Base-by-base conservation (phyloP, 1,140 invertebrate genomes). In the Asbolus verrucosus region DNA sequence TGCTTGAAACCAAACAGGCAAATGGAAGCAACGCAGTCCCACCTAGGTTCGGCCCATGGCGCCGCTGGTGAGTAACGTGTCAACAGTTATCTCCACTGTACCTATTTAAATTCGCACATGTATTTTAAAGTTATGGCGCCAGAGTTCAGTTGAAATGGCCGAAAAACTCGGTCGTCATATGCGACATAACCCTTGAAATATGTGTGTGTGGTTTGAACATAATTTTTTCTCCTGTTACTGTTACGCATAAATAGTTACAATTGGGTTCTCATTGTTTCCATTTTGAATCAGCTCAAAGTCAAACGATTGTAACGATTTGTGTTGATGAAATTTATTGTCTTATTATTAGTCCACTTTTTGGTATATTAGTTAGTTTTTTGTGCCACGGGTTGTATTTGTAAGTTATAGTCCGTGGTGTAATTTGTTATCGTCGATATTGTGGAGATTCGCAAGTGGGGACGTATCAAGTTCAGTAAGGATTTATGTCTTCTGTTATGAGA, bases 1-100 rank as follows among this genome's bases (percentile, higher is more conserved):
- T 81, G 75, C 74, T 81, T 80, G 77, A 81, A 81, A 81, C 78
- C 76, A 75, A 80, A 79, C 79, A 81, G 80, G 80, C 74, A 77
- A 73, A 78, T 79, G 79, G 78, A 76, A 78, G 72, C 77, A 74
- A 75, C 79, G 79, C 77, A 79, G 79, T 79, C 75, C 80, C 73
- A 68, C 74, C 78, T 78, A 75, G 78, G 75, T 78, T 79, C 78
- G 71, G 73, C 77, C 75, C 74, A 69, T 71, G 78, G 77, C 79
- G 79, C 79, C 78, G 77, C 73, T 76, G 78, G 79, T 81, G 79
- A 81, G 78, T 81, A 80, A 78, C 66, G 74, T 76, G 72, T 74
- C 38, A 70, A 71, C 61, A 60, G 50, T 67, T 59, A 67, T 50
- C 65, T 67, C 50, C 50, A 59, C 31, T 59, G 43, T 59, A 19